Evolutionary conservation across 2,113 vertebrate genomes (phyloP).

Genomic region (Bos taurus): ARS-UCD2.0 NC_037334.1:58158501-58159000

Average conservation of each 20-base stretch:
- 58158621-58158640: neutral
- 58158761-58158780: neutral
- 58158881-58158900: neutral
- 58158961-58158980: neutral
- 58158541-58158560: neutral
- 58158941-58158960: neutral
- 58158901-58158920: neutral
- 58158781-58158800: neutral
- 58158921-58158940: neutral
- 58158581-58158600: neutral
- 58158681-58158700: neutral
- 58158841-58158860: neutral
- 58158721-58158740: neutral
- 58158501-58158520: constrained; percentile 15
- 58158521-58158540: constrained; percentile 4
- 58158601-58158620: neutral
- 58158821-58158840: neutral
- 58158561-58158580: neutral
- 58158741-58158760: neutral
- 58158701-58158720: neutral
- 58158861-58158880: neutral
- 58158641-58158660: neutral
- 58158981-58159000: neutral
- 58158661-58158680: accelerated
- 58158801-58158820: neutral